These are phyloP conservation scores for Oreochromis aureus DNA, from an alignment of 2,113 vertebrate genomes.

Conservation along the genomic window DNA sequence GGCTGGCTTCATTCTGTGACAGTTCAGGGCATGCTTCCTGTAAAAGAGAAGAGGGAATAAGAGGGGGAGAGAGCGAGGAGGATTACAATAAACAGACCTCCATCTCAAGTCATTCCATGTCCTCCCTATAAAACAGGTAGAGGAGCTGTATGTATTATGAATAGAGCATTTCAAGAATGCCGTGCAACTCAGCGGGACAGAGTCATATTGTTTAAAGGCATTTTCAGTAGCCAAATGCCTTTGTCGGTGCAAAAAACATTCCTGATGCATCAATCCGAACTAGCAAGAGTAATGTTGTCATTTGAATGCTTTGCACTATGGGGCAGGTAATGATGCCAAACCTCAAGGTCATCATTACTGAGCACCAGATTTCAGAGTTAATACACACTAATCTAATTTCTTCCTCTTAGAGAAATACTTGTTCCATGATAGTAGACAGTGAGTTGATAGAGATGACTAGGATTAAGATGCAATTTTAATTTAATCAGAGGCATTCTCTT, in stretches of 20 bases:
- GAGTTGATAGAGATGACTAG: constrained; percentile 22
- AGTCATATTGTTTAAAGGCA: constrained; percentile 10
- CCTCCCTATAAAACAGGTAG: constrained; percentile 31
- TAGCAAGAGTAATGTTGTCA: constrained; percentile 41
- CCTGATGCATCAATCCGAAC: constrained; percentile 15
- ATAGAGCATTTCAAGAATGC: constrained; percentile 27
- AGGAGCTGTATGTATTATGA: constrained; percentile 11
- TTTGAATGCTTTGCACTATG: constrained; percentile 43
- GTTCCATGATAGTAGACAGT: constrained; percentile 6
- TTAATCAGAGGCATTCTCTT: constrained; percentile 10
- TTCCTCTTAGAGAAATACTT: constrained; percentile 6
- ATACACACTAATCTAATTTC: constrained; percentile 36
- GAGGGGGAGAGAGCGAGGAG: constrained; percentile 31
- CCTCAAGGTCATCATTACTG: constrained; percentile 57
- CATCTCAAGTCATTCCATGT: constrained; percentile 44
- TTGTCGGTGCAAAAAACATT: constrained; percentile 5
- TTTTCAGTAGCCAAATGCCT: constrained; percentile 24
- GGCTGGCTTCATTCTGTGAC: constrained; percentile 89
- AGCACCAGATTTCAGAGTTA: constrained; percentile 36
- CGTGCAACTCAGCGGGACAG: not conserved
- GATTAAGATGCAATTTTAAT: constrained; percentile 40
- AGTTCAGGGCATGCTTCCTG: constrained; percentile 90
- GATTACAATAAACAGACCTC: constrained; percentile 48
- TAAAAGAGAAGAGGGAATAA: constrained; percentile 44
- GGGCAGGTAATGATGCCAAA: constrained; percentile 56